Conservation (phyloP, 2,113 vertebrate species). For the Balaeniceps rex region DNA sequence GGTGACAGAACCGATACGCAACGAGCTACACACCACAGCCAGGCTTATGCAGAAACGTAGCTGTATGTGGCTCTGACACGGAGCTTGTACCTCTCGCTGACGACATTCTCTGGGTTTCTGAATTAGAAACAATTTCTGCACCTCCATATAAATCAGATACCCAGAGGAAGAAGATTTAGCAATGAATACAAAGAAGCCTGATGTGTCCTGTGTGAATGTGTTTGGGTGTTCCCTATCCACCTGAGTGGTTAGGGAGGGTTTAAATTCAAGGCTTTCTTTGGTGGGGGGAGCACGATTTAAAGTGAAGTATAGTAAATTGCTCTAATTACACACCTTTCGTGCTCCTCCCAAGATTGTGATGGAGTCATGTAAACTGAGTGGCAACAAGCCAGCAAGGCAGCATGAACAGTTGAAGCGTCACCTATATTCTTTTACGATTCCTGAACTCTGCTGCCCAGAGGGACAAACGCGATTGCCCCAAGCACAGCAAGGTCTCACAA, state of each 20-base stretch:
- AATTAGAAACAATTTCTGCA: not conserved
- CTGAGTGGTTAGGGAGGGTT: not conserved
- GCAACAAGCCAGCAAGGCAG: not conserved
- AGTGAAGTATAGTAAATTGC: not conserved
- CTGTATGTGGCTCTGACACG: fast-evolving
- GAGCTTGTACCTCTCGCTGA: not conserved
- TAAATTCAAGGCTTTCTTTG: not conserved
- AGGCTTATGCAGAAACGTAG: not conserved
- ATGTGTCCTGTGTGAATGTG: not conserved
- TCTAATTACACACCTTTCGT: not conserved
- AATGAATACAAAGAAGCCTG: not conserved
- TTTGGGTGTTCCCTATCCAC: not conserved
- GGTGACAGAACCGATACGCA: not conserved
- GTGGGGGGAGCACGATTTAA: not conserved
- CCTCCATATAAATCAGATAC: not conserved
- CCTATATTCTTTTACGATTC: not conserved
- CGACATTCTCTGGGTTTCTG: not conserved
- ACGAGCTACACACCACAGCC: not conserved
- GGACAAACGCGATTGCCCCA: not conserved
- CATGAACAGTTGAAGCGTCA: not conserved
- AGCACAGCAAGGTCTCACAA: not conserved
- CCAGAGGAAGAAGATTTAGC: not conserved
- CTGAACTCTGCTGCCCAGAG: not conserved
- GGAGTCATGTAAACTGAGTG: not conserved
- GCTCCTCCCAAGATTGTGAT: not conserved